Base-by-base conservation (phyloP, 1,140 invertebrate species). In the Forficula auricularia region DNA sequence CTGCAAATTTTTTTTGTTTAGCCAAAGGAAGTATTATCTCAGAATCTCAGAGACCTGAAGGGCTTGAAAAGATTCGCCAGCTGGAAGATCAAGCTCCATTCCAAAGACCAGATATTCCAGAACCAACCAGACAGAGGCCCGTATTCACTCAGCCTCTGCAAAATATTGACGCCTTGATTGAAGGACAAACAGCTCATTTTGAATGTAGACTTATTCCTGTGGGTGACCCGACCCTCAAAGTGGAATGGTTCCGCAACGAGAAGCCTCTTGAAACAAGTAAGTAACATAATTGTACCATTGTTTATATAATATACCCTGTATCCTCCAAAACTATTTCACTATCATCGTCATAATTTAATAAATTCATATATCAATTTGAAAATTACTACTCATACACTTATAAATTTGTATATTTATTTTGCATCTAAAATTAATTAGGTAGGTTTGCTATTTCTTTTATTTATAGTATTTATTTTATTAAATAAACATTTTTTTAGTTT, bases 221-320 rank as follows among this genome's bases (percentile, higher is more conserved):
- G 47, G 91, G 91, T 30, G 95, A 98, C 68, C 88, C 94, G 2
- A 91, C 87, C 18, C 67, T 98, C 34, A 92, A 89, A 62, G 87
- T 98, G 1, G 91, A 98, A 69, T 99, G 94, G 94, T 96, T 88
- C 63, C 80, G 87, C 58, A 94, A 98, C 64, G 89, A 91, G 56
- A 80, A 88, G 57, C 76, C 87, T 10, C 71, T 99, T 35, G 84
- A 88, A 64, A 82, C 87, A 58, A 92, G 90, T 74, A 56, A 59
- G 63, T 59, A 13, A 2, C n/a, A n/a, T n/a, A n/a, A n/a, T n/a
- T n/a, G n/a, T n/a, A n/a, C n/a, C n/a, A n/a, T n/a, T n/a, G n/a
- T n/a, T n/a, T n/a, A n/a, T n/a, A n/a, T n/a, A n/a, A n/a, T n/a
- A n/a, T n/a, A n/a, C n/a, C n/a, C n/a, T n/a, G n/a, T n/a, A n/a